phyloP scores from a whole-genome alignment of 2,113 vertebrate genomes.

The Cariama cristata region DNA sequence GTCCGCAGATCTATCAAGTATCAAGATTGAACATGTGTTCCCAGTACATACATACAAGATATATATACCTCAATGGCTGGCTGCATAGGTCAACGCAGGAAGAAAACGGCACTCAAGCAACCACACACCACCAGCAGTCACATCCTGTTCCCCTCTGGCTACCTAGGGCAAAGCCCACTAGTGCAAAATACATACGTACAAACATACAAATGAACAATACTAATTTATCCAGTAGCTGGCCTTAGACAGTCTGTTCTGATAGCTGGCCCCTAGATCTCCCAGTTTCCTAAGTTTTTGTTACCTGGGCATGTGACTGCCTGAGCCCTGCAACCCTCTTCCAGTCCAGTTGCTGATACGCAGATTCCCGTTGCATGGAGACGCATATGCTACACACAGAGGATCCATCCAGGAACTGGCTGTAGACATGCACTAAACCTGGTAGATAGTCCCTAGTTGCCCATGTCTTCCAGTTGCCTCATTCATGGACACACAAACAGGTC shows the following conservation, averaged over 20 bases:
- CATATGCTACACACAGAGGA: rapidly evolving
- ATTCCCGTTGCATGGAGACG: background rate
- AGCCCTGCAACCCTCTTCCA: background rate
- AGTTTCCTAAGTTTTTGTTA: background rate
- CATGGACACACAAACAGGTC: background rate
- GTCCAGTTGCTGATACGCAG: background rate
- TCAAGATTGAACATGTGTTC: background rate
- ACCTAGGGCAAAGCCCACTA: background rate
- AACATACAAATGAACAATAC: background rate
- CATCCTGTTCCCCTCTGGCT: background rate
- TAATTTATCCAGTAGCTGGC: background rate
- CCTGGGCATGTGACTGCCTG: background rate
- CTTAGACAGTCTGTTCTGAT: background rate
- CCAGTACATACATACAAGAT: background rate
- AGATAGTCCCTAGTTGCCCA: background rate
- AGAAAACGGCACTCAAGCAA: background rate
- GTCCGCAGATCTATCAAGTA: background rate
- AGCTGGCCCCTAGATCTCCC: background rate
- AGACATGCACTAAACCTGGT: background rate
- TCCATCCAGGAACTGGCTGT: background rate
- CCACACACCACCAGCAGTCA: background rate
- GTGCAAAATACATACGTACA: background rate
- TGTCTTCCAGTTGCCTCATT: background rate
- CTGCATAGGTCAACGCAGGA: background rate
- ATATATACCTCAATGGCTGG: background rate